Evolutionary conservation across 1,140 invertebrate species (phyloP).

Genomic region (Nasonia giraulti): DNA sequence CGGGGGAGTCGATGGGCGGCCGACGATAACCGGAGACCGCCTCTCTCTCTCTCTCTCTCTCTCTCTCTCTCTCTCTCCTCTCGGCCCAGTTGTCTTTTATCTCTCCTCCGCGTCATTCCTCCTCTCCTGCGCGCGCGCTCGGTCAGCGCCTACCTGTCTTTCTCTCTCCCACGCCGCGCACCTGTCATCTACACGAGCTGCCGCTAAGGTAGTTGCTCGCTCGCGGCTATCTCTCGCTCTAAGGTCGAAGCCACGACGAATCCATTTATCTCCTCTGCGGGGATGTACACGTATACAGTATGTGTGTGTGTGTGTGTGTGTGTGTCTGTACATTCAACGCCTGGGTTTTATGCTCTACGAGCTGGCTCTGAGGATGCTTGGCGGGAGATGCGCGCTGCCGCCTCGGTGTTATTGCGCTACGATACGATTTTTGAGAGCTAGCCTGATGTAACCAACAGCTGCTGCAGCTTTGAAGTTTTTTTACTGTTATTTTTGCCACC

Average conservation of each 20-base stretch:
- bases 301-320: background rate
- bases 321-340: background rate
- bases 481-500: too few relatives aligned
- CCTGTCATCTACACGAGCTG: conserved; percentile 66
- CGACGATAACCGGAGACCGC: conserved; percentile 71
- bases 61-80: conserved; percentile 54
- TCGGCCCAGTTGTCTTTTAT: conserved; percentile 52
- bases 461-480: too few relatives aligned
- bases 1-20: conserved; percentile 68
- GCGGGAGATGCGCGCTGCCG: too few relatives aligned
- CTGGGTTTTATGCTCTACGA: too few relatives aligned
- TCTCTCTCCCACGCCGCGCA: conserved; percentile 56
- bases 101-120: conserved; percentile 52
- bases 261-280: conserved; percentile 65
- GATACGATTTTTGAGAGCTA: too few relatives aligned
- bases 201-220: conserved; percentile 51
- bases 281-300: background rate
- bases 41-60: conserved; percentile 62
- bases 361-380: too few relatives aligned
- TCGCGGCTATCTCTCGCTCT: conserved; percentile 43
- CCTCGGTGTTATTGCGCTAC: too few relatives aligned
- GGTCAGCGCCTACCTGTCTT: conserved; percentile 54
- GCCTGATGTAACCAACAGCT: too few relatives aligned
- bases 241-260: conserved; percentile 65
- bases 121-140: conserved; percentile 52